Evolutionary conservation across 2,797 vertebrate species (phyloP).

Genomic region (Clarias laeviceps): DNA sequence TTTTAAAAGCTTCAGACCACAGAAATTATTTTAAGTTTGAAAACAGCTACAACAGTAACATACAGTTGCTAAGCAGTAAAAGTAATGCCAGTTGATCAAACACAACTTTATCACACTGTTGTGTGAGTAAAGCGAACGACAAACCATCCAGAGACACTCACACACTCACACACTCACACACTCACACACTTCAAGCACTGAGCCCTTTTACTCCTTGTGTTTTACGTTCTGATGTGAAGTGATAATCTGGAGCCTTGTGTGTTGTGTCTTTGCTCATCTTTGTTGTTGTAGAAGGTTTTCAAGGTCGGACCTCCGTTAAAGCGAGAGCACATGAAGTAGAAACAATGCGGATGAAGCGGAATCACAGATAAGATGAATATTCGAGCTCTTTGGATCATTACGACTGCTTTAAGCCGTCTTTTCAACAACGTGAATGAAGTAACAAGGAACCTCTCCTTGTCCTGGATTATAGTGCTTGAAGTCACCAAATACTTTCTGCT

Average conservation of each 20-base stretch:
- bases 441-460: slow-evolving; percentile 83
- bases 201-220: not conserved
- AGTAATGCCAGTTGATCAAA: not conserved
- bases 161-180: not conserved
- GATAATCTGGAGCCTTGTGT: not conserved
- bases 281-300: not conserved
- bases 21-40: not conserved
- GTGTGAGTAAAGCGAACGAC: not conserved
- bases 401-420: slow-evolving; percentile 73
- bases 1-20: not conserved
- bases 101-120: not conserved
- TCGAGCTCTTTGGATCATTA: not conserved
- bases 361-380: not conserved
- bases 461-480: slow-evolving; percentile 84
- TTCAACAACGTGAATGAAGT: slow-evolving; percentile 95
- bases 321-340: not conserved
- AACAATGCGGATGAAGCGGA: not conserved
- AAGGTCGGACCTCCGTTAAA: not conserved
- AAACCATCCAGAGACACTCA: not conserved
- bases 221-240: not conserved
- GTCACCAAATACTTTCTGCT: slow-evolving; percentile 88
- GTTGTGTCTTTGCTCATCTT: not conserved
- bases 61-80: not conserved
- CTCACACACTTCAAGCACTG: not conserved
- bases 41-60: not conserved